A percentile compares a stretch with the other conserved stretches of the same genome.
phyloP scores from a whole-genome alignment of 2,888 invertebrate genomes.

The Melinopterus prodromus region DNA sequence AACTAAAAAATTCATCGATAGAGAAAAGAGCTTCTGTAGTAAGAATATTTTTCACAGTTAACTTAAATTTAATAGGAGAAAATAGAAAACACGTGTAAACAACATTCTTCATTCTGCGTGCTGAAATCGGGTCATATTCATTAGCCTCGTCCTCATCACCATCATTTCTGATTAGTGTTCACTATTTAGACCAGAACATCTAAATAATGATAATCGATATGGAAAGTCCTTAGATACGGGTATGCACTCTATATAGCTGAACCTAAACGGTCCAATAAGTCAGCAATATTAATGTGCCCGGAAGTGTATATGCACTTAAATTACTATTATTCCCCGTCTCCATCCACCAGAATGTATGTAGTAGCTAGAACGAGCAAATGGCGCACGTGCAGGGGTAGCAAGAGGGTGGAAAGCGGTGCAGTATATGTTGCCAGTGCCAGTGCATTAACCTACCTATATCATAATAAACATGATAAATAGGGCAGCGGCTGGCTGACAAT shows the following conservation, averaged over 20 bases:
- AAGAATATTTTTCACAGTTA: no score
- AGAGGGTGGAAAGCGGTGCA: background rate
- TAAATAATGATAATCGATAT: background rate
- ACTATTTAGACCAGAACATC: no score
- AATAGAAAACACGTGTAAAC: no score
- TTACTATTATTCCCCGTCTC: background rate
- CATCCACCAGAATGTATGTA: background rate
- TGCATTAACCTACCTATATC: constrained; percentile 34
- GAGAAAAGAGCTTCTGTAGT: no score
- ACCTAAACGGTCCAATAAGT: background rate
- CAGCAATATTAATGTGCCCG: background rate
- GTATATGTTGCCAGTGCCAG: background rate
- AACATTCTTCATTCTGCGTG: no score
- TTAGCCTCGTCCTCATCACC: no score
- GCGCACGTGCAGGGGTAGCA: background rate
- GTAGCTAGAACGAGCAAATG: background rate
- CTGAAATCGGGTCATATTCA: no score
- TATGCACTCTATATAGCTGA: background rate
- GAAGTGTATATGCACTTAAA: background rate
- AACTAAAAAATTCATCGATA: no score
- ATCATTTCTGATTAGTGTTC: no score
- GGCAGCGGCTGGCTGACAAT: constrained; percentile 43
- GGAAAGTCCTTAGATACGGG: background rate
- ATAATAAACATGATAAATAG: constrained; percentile 47
- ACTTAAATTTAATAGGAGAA: no score